Base-by-base conservation (phyloP, 2,888 invertebrate genomes). In the Exocentrus adspersus region DNA sequence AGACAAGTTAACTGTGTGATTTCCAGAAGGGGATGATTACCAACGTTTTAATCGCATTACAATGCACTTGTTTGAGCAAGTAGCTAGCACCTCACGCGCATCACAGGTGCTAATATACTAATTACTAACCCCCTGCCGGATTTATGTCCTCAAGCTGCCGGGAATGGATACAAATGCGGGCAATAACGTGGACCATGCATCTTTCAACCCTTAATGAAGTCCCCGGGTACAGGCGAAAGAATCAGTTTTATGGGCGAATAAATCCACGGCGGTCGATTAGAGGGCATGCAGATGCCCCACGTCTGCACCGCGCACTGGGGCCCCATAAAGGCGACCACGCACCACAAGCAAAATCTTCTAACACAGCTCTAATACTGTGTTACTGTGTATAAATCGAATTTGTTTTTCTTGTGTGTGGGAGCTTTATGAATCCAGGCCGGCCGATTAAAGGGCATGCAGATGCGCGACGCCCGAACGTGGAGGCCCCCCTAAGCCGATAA, bases 161-260 rank as follows among this genome's bases (percentile, higher is more conserved):
- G 76, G 78, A 79, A 79, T 79, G 80, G 80, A 80, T 79, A 80
- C 79, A 80, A 80, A 80, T 79, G 81, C 78, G 72, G 78, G 79
- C 79, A 80, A 81, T 81, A 81, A 80, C 77, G 79, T 71, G 79
- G 79, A 77, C 79, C 76, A 81, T 81, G 80, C 79, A 78, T 81
- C 80, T 81, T 79, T 73, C 76, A 70, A 72, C 72, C 77, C 79
- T 79, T 81, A 81, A 81, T 82, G 81, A 81, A 81, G 80, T 81
- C 78, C 79, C 79, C 74, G 78, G 76, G 73, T 76, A 78, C 77
- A 77, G 76, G 75, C 77, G 72, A 77, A 80, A 78, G 79, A 80
- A 81, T 81, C 79, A 77, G 76, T 79, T 81, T 82, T 80, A 80
- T 81, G 74, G 79, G 75, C 76, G 37, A 37, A 37, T 37, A 37